Evolutionary conservation across 2,888 invertebrate genomes (phyloP).

Genomic region (Parelbella ahira): DNA sequence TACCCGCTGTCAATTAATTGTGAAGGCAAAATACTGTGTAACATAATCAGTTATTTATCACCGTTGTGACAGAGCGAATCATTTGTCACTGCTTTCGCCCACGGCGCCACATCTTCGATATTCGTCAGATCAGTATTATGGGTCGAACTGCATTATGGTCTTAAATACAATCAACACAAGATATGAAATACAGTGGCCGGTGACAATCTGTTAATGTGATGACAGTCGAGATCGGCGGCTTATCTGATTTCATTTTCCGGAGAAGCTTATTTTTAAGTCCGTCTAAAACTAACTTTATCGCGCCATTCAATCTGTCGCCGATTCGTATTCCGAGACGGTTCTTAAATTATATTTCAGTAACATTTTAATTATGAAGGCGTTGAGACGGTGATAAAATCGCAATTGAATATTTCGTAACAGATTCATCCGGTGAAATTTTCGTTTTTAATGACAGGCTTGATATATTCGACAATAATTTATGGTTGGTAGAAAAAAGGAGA

Average conservation of each 20-base stretch:
- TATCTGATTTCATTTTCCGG: constrained; percentile 69
- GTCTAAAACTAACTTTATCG: constrained; percentile 41
- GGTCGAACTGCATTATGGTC: constrained; percentile 45
- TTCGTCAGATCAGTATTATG: constrained; percentile 62
- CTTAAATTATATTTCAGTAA: constrained; percentile 22
- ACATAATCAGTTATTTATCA: constrained; percentile 80
- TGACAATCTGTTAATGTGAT: constrained; percentile 58
- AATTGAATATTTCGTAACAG: constrained; percentile 15
- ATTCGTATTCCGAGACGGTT: constrained; percentile 29
- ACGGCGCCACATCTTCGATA: constrained; percentile 61
- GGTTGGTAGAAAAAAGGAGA: constrained; percentile 14
- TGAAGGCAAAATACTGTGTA: constrained; percentile 72
- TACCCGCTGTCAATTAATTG: constrained; percentile 74
- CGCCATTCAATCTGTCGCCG: constrained; percentile 35
- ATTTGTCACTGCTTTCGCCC: constrained; percentile 77
- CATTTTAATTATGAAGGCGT: constrained; percentile 34
- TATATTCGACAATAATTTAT: constrained; percentile 21
- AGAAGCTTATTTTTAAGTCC: constrained; percentile 59
- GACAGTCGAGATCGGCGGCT: constrained; percentile 66
- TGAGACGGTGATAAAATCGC: constrained; percentile 20
- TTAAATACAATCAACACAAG: constrained; percentile 47
- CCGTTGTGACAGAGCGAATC: constrained; percentile 68
- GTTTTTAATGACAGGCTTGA: constrained; percentile 26
- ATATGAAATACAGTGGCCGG: constrained; percentile 43
- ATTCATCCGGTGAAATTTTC: constrained; percentile 14